Percentiles rank a stretch among this genome's conserved stretches.
Evolutionary conservation across 2,797 vertebrate species (phyloP).

Genomic region (Enteromius unitaeniatus): DNA sequence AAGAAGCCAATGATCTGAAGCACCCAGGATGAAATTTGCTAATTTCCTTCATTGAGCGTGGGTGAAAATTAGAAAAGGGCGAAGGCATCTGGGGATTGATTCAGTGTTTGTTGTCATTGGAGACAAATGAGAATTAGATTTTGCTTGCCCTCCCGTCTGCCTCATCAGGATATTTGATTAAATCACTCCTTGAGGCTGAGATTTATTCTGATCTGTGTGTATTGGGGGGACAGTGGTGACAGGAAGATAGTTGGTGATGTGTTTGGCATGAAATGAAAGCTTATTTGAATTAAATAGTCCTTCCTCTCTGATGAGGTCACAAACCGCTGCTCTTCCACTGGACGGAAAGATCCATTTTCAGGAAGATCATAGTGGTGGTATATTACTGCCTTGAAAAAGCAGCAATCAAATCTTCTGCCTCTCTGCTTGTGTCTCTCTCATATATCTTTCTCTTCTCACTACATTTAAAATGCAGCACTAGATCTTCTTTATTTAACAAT

Average conservation of each 20-base stretch:
- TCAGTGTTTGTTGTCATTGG: slow-evolving; percentile 35
- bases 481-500: background rate
- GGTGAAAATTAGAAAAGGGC: slow-evolving; percentile 33
- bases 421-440: background rate
- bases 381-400: background rate
- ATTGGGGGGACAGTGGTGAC: slow-evolving; percentile 42
- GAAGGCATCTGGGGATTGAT: slow-evolving; percentile 36
- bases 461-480: background rate
- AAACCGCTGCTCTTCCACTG: slow-evolving; percentile 51
- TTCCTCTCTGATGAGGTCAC: slow-evolving; percentile 56
- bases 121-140: slow-evolving; percentile 60
- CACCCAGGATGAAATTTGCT: background rate
- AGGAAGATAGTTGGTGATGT: slow-evolving; percentile 48
- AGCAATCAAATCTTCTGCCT: slow-evolving; percentile 11
- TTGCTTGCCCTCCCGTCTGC: slow-evolving; percentile 27
- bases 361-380: background rate
- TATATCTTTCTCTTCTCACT: background rate
- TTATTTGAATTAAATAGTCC: slow-evolving; percentile 67
- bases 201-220: slow-evolving; percentile 59
- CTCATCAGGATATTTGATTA: slow-evolving; percentile 57
- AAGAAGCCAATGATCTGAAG: background rate
- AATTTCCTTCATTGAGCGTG: slow-evolving; percentile 21
- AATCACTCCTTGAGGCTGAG: slow-evolving; percentile 53
- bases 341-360: slow-evolving; percentile 1
- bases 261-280: slow-evolving; percentile 58